A percentile compares a stretch with the other conserved stretches of the same genome.
These are phyloP conservation scores for Ypsolopha scabrella DNA, from an alignment of 2,888 invertebrate species.

Conservation along the genomic window DNA sequence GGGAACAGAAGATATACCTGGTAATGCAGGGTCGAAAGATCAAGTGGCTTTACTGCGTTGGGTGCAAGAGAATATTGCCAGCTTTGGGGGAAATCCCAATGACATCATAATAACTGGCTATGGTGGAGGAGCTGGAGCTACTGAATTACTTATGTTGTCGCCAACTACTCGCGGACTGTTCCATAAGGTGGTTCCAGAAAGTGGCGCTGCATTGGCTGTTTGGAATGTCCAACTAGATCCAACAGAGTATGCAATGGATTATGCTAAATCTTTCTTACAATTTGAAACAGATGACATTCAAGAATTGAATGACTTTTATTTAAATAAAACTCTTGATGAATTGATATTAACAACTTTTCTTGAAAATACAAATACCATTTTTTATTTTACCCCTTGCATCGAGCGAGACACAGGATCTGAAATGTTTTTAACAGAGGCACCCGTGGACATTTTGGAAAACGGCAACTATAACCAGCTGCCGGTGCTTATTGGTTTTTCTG, in stretches of 20 bases:
- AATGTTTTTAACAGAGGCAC: conserved; percentile 1
- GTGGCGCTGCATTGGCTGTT: not conserved
- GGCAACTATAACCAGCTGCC: conserved; percentile 4
- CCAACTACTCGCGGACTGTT: conserved; percentile 5
- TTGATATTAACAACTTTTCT: not conserved
- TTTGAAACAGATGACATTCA: not conserved
- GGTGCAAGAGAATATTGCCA: conserved; percentile 8
- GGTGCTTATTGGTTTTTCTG: conserved; percentile 3
- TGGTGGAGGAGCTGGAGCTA: conserved; percentile 6
- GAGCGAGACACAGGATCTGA: not conserved
- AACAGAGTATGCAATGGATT: conserved; percentile 1
- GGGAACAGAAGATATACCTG: conserved; percentile 7
- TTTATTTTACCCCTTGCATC: not conserved
- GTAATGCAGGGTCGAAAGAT: conserved; percentile 11
- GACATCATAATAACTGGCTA: conserved; percentile 9
- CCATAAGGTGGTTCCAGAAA: conserved; percentile 7
- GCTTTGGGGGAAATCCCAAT: conserved; percentile 8
- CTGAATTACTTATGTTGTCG: conserved; percentile 7
- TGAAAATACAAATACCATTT: not conserved
- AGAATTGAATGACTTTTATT: not conserved
- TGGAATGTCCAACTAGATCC: conserved; percentile 3
- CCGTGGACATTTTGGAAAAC: conserved; percentile 2
- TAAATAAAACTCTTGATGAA: not conserved
- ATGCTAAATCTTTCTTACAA: not conserved
- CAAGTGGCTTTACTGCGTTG: conserved; percentile 7